These are phyloP conservation scores for Apotomis turbidana DNA, from an alignment of 2,888 invertebrate species.

Conservation along the genomic window DNA sequence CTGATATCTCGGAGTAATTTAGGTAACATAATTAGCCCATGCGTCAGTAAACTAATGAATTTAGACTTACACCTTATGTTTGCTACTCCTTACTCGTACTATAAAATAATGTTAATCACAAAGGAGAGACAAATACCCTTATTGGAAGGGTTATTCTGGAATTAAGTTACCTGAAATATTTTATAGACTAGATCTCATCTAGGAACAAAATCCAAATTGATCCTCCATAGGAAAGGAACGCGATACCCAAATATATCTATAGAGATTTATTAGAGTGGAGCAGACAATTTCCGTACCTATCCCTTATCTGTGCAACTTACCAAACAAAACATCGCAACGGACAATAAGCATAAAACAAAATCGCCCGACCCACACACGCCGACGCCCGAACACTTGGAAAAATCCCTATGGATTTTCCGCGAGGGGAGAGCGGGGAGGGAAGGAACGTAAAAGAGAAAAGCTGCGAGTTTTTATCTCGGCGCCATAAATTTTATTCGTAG, in stretches of 20 bases:
- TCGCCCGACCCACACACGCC: slow-evolving; percentile 82
- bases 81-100: no score
- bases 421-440: slow-evolving; percentile 68
- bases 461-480: slow-evolving; percentile 86
- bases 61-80: no score
- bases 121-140: no score
- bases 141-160: no score
- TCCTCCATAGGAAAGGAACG: slow-evolving; percentile 3
- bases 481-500: slow-evolving; percentile 85
- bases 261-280: slow-evolving; percentile 41
- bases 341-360: slow-evolving; percentile 84
- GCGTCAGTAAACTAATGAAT: no score
- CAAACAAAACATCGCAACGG: slow-evolving; percentile 81
- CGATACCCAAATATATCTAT: slow-evolving; percentile 21
- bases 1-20: no score
- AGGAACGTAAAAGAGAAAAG: slow-evolving; percentile 85
- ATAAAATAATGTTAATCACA: no score
- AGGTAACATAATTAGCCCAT: no score
- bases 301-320: slow-evolving; percentile 80
- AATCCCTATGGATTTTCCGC: slow-evolving; percentile 84
- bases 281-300: slow-evolving; percentile 71
- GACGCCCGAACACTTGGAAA: slow-evolving; percentile 83
- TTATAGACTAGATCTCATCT: not conserved
- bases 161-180: no score
- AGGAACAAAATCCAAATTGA: slow-evolving; percentile 6